Conservation (phyloP, 1,140 invertebrate species). For the Orussus abietinus region DNA sequence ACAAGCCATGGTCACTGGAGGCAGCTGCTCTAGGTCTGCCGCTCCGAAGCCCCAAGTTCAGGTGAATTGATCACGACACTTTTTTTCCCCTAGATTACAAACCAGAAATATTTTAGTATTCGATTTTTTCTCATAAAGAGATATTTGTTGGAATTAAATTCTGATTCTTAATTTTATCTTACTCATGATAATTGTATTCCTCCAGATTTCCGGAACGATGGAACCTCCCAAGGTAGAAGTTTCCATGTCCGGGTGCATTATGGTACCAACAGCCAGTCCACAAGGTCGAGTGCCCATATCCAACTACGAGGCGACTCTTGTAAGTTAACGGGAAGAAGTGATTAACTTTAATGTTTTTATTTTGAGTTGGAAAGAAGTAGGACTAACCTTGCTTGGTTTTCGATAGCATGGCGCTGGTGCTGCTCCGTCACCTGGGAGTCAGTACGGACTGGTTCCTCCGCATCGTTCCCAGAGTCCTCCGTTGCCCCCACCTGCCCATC, state of each 20-base stretch:
- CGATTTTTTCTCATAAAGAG: too few relatives aligned
- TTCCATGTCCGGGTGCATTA: slow-evolving; percentile 55
- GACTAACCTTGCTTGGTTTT: slow-evolving; percentile 40
- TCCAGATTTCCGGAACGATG: slow-evolving; percentile 42
- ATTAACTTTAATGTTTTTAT: slow-evolving; percentile 2
- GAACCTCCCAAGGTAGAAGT: slow-evolving; percentile 59
- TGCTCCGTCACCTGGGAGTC: slow-evolving; percentile 44
- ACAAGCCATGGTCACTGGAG: slow-evolving; percentile 34
- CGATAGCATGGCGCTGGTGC: slow-evolving; percentile 48
- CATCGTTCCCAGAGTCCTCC: slow-evolving; percentile 61
- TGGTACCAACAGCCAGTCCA: slow-evolving; percentile 61
- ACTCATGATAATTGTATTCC: not conserved
- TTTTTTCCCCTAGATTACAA: not conserved
- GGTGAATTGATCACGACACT: too few relatives aligned
- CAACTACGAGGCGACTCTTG: slow-evolving; percentile 65
- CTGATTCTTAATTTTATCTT: not conserved
- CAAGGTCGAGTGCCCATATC: slow-evolving; percentile 56
- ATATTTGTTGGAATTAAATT: not conserved
- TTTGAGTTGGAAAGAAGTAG: not conserved
- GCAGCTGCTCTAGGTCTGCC: slow-evolving; percentile 40
- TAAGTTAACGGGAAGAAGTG: slow-evolving; percentile 54
- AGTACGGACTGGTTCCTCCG: slow-evolving; percentile 46
- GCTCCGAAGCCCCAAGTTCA: slow-evolving; percentile 42
- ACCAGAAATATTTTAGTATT: too few relatives aligned
- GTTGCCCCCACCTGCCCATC: slow-evolving; percentile 70